Conservation (phyloP, 2,113 vertebrate species). For the Caretta caretta region DNA sequence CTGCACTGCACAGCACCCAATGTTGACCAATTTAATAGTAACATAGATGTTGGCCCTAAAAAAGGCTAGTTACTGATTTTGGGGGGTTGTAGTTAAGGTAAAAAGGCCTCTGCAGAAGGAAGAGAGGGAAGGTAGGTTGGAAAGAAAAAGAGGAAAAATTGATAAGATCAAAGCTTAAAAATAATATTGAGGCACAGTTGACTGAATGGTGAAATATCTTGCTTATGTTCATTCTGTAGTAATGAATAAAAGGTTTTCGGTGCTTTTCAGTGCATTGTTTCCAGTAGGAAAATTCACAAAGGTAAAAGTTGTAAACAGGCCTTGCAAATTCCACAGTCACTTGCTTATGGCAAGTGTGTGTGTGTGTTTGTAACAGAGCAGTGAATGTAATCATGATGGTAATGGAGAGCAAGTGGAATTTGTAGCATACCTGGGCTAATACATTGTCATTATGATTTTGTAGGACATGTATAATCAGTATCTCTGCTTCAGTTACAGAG, state of each 20-base stretch:
- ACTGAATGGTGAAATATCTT: neutral
- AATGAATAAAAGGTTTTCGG: neutral
- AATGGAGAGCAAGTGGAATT: neutral
- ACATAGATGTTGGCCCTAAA: neutral
- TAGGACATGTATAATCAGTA: neutral
- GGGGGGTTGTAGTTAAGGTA: neutral
- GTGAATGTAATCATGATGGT: neutral
- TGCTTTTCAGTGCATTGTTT: neutral
- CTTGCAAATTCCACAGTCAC: neutral
- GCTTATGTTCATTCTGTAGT: neutral
- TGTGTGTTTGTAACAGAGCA: neutral
- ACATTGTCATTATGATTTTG: neutral
- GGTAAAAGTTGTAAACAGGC: neutral
- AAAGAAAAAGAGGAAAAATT: neutral
- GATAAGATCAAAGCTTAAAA: neutral
- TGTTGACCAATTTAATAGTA: neutral
- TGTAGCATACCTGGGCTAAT: neutral
- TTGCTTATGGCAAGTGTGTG: neutral
- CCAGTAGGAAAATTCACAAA: neutral
- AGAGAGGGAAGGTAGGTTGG: neutral
- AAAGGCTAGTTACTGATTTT: neutral
- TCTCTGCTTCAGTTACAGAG: neutral
- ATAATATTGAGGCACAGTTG: neutral
- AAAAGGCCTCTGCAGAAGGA: neutral
- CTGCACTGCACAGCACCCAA: neutral